phyloP scores from a whole-genome alignment of 2,113 vertebrate species.

The Prionailurus viverrinus region DNA sequence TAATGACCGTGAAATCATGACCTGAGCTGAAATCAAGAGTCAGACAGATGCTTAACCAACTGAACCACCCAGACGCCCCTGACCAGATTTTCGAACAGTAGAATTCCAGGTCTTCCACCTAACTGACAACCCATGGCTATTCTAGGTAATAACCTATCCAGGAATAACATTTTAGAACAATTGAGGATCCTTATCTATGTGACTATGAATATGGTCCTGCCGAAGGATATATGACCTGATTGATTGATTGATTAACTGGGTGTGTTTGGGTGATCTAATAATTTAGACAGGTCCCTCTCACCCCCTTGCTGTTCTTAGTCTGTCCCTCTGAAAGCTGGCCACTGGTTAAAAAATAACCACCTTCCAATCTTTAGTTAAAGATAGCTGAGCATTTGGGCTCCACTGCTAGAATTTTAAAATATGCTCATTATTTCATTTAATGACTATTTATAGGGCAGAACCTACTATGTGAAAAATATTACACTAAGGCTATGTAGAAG shows the following conservation, averaged over 20 bases:
- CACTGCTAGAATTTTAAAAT: conserved; percentile 1
- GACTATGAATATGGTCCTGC: neutral
- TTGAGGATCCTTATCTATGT: neutral
- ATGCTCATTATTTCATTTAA: neutral
- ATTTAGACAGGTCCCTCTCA: neutral
- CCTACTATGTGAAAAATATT: neutral
- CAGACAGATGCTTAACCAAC: no score
- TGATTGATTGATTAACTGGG: neutral
- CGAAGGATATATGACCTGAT: neutral
- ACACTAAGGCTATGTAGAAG: neutral
- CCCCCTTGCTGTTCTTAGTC: neutral
- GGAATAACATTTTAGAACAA: neutral
- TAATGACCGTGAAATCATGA: no score
- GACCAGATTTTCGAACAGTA: neutral
- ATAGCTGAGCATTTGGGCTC: neutral
- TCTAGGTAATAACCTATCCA: neutral
- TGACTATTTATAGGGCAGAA: neutral
- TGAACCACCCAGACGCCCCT: no score
- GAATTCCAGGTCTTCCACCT: neutral
- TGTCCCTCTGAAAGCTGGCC: neutral
- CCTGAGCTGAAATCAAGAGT: no score
- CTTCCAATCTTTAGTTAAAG: neutral
- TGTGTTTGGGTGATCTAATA: neutral
- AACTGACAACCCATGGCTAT: neutral
- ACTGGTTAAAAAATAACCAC: neutral